These are phyloP conservation scores for Artemisiospiza belli DNA, from an alignment of 2,113 vertebrate genomes.

Conservation along the genomic window DNA sequence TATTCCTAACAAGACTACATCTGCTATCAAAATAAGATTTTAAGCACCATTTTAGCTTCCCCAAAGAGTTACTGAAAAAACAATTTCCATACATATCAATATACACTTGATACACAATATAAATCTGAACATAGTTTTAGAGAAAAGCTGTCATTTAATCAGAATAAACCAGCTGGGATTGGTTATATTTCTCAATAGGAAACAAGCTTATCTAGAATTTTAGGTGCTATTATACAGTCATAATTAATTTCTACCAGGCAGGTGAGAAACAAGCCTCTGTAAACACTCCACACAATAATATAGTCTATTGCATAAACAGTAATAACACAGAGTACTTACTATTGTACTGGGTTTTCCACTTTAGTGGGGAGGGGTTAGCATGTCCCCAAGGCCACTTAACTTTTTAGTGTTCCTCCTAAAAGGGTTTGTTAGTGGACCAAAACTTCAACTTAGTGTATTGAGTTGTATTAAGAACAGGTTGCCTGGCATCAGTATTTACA, in stretches of 20 bases:
- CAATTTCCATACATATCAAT: not conserved
- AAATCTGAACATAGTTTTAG: not conserved
- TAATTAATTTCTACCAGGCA: not conserved
- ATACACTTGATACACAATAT: not conserved
- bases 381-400: not conserved
- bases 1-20: not conserved
- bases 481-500: not conserved
- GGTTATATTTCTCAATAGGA: not conserved
- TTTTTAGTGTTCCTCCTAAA: not conserved
- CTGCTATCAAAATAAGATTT: not conserved
- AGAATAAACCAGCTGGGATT: not conserved
- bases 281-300: not conserved
- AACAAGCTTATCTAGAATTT: not conserved
- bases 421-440: not conserved
- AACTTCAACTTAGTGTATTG: not conserved
- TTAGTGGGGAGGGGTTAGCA: not conserved
- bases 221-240: not conserved
- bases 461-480: not conserved
- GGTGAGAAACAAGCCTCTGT: not conserved
- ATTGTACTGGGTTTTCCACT: not conserved
- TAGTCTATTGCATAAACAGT: not conserved
- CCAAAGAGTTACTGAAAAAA: not conserved
- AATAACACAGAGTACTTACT: not conserved
- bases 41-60: not conserved
- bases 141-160: not conserved